Conservation (phyloP, 2,888 invertebrate species). For the Phytoseiulus persimilis region DNA sequence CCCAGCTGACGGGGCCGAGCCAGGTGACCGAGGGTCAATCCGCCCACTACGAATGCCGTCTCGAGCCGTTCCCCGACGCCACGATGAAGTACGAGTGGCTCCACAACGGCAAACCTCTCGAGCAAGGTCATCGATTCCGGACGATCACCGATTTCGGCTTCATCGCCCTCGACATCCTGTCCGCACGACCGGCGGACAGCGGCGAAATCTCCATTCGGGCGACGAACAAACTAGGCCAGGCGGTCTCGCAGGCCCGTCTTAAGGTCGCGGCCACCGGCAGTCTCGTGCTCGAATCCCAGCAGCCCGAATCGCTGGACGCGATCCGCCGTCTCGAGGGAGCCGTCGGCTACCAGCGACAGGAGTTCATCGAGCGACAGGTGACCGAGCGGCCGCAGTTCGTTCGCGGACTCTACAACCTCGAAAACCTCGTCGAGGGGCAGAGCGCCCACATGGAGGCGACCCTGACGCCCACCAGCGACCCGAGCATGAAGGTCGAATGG, state of each 20-base stretch:
- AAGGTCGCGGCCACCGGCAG: slow-evolving; percentile 57
- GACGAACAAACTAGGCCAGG: slow-evolving; percentile 74
- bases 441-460: slow-evolving; percentile 88
- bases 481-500: slow-evolving; percentile 98
- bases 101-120: slow-evolving; percentile 79
- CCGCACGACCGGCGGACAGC: slow-evolving; percentile 85
- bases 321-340: slow-evolving; percentile 83
- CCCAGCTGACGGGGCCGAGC: slow-evolving; percentile 75
- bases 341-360: slow-evolving; percentile 54
- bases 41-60: slow-evolving; percentile 82
- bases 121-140: slow-evolving; percentile 71
- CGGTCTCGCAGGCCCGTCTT: slow-evolving; percentile 68
- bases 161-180: slow-evolving; percentile 85
- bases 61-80: slow-evolving; percentile 83
- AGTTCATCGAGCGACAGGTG: slow-evolving; percentile 42
- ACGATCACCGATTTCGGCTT: slow-evolving; percentile 94
- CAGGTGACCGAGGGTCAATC: slow-evolving; percentile 76
- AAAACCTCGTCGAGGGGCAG: slow-evolving; percentile 72
- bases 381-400: slow-evolving; percentile 82
- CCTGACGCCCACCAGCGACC: slow-evolving; percentile 90
- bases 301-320: slow-evolving; percentile 81
- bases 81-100: slow-evolving; percentile 84
- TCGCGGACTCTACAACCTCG: slow-evolving; percentile 66
- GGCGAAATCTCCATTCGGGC: slow-evolving; percentile 83
- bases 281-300: slow-evolving; percentile 80